Evolutionary conservation across 2,797 vertebrate genomes (phyloP).

Genomic region (Artibeus jamaicensis): DNA sequence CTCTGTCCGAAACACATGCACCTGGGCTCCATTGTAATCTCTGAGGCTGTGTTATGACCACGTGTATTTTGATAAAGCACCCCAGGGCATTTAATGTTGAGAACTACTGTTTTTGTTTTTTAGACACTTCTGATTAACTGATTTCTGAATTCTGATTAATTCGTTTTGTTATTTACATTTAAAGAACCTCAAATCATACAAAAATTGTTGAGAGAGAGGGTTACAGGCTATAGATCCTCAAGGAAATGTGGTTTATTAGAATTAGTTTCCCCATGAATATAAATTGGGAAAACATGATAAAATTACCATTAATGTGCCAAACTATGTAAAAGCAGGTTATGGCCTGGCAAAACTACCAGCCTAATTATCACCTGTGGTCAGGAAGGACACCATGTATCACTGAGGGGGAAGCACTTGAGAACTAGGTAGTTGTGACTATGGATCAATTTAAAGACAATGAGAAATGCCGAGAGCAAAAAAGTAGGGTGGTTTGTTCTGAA

Average conservation of each 20-base stretch:
- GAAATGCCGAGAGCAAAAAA: background rate
- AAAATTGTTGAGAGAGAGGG: background rate
- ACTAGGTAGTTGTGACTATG: background rate
- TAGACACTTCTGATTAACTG: background rate
- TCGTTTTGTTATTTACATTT: background rate
- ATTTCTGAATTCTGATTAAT: background rate
- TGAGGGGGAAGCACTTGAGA: background rate
- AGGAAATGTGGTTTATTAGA: background rate
- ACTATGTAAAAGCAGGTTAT: background rate
- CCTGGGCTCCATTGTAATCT: background rate
- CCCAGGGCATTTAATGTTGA: background rate
- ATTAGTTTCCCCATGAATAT: background rate
- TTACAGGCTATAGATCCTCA: background rate
- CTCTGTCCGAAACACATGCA: background rate
- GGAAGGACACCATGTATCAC: background rate
- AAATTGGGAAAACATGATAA: background rate
- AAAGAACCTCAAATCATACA: background rate
- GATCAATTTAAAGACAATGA: background rate
- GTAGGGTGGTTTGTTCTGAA: background rate
- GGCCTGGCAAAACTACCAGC: background rate
- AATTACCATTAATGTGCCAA: background rate
- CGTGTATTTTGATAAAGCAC: background rate
- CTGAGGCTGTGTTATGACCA: background rate
- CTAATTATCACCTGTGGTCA: background rate
- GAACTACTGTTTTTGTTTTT: background rate